Base-by-base conservation (phyloP, 2,797 vertebrate species). In the Huso huso region DNA sequence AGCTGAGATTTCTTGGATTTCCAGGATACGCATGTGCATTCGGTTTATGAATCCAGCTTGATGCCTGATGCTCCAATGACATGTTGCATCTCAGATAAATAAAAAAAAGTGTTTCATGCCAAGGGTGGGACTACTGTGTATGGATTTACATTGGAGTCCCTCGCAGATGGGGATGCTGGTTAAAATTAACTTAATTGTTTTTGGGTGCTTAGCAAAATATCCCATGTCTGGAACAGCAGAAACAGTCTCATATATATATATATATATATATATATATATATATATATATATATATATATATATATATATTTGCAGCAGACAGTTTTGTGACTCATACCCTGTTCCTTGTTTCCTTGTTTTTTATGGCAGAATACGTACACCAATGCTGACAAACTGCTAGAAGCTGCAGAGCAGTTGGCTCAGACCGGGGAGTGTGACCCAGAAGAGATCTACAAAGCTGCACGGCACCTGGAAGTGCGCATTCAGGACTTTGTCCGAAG, bases 361-460 rank as follows among this genome's bases (percentile, higher is more conserved):
- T 63, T 74, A 78, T 74, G 70, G 67, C 87, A 99, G 96, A 99
- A 99, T 79, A 99, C 96, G 0, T 99, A 99, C 82, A 98, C 96
- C 51, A 99, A 99, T 53, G 96, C 96, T 5, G 96, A 99, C 89
- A 99, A 99, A 82, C 89, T 99, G 69, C 85, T 99, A 84, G 96
- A 99, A 80, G 96, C 96, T 0, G 96, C 96, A 0, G 96, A 98
- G 79, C 96, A 98, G 87, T 77, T 99, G 79, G 96, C 96, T 60
- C 96, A 99, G 81, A 98, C 96, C 0, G 96, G 96, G 48, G 96
- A 99, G 81, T 99, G 96, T 65, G 96, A 99, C 85, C 96, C 96
- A 0, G 96, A 99, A 80, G 96, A 99, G 81, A 98, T 99, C 85
- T 99, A 99, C 86, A 96, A 97, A 84, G 96, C 96, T 4, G 96